Evolutionary conservation across 2,113 vertebrate species (phyloP).

Genomic region (Perca schrenkii): DNA sequence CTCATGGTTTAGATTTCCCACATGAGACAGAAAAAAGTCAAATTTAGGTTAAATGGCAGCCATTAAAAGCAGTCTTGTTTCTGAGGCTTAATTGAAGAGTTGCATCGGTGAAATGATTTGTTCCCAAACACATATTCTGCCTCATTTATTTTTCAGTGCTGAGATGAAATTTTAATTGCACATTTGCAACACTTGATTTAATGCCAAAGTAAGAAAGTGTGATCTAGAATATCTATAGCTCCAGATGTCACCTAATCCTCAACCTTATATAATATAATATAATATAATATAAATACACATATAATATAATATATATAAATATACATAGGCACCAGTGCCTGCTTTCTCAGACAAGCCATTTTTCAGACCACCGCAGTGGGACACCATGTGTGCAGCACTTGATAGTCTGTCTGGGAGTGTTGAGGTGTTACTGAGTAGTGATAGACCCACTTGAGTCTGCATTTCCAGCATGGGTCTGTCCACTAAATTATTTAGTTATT

Average conservation of each 20-base stretch:
- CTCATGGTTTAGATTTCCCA: constrained; percentile 35
- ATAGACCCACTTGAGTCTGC: constrained; percentile 45
- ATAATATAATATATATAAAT: too few relatives aligned
- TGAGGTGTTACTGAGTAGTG: constrained; percentile 37
- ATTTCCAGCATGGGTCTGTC: constrained; percentile 16
- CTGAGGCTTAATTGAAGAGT: constrained; percentile 63
- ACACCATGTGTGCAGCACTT: neutral
- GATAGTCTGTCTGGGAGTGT: constrained; percentile 21
- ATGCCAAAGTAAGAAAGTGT: constrained; percentile 64
- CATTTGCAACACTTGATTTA: constrained; percentile 78
- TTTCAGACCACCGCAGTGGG: constrained; percentile 42
- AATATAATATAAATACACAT: too few relatives aligned
- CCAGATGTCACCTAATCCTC: constrained; percentile 58
- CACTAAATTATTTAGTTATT: constrained; percentile 46
- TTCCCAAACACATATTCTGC: constrained; percentile 70
- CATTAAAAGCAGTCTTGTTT: constrained; percentile 55
- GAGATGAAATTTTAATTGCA: constrained; percentile 80
- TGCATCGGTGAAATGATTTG: constrained; percentile 62
- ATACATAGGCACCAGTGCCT: constrained; percentile 10
- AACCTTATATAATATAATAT: neutral
- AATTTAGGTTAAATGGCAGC: constrained; percentile 53
- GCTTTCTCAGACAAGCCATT: constrained; percentile 16
- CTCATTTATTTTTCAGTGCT: constrained; percentile 81
- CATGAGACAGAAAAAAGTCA: constrained; percentile 45
- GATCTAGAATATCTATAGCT: constrained; percentile 67